Evolutionary conservation across 2,113 vertebrate species (phyloP).

Genomic region (Salvelinus namaycush): DNA sequence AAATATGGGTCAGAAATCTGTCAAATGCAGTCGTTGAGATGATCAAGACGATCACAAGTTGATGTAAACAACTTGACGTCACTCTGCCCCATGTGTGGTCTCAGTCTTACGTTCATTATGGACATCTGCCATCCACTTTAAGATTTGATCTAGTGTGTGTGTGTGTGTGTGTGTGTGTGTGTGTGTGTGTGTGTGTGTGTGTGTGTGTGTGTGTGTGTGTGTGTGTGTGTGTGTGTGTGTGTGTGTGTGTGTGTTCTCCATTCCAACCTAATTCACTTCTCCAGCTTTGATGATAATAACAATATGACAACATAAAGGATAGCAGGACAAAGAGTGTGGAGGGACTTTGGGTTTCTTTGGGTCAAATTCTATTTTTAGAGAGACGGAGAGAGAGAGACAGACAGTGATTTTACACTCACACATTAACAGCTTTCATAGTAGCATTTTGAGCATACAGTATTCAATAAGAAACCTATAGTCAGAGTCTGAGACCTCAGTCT

Average conservation of each 20-base stretch:
- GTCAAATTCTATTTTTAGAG: slow-evolving; percentile 11
- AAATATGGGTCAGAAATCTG: too few species aligned
- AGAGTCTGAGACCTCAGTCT: background rate
- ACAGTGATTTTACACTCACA: slow-evolving; percentile 25
- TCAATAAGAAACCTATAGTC: background rate
- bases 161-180: background rate
- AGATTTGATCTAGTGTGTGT: background rate
- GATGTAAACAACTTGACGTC: background rate
- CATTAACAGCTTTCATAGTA: background rate
- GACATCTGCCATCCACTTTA: slow-evolving; percentile 17
- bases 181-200: background rate
- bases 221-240: background rate
- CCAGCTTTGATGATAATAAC: slow-evolving; percentile 42
- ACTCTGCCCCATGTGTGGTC: background rate
- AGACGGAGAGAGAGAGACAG: background rate
- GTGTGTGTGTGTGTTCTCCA: background rate
- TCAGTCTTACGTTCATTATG: background rate
- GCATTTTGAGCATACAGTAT: background rate
- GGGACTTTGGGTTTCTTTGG: slow-evolving; percentile 48
- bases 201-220: too few species aligned
- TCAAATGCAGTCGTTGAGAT: background rate
- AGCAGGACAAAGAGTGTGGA: slow-evolving; percentile 36
- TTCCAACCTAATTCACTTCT: slow-evolving; percentile 22
- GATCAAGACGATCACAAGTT: background rate
- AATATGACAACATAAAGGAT: slow-evolving; percentile 41